phyloP scores from a whole-genome alignment of 1,140 invertebrate species.

The Hormaphis cornu region DNA sequence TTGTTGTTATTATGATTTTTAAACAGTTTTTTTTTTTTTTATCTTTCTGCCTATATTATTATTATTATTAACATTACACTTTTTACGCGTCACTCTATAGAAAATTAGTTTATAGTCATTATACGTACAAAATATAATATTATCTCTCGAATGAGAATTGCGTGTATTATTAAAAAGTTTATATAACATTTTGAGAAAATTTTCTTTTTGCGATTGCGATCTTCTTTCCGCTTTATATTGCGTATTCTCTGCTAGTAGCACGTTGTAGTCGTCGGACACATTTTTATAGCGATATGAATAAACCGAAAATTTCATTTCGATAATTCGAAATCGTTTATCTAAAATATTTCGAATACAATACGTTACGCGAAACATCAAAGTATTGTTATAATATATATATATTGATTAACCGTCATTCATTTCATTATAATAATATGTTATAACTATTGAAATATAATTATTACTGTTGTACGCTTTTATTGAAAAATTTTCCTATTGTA shows the following conservation, averaged over 20 bases:
- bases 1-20: neutral
- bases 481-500: too few species aligned
- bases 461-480: too few species aligned
- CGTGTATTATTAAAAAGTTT: neutral
- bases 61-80: neutral
- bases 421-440: too few species aligned
- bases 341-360: neutral
- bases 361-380: too few species aligned
- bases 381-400: too few species aligned
- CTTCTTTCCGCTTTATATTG: conserved; percentile 28
- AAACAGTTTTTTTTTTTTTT: neutral
- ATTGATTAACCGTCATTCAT: too few species aligned
- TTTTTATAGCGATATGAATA: neutral
- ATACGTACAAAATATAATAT: neutral
- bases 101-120: conserved; percentile 6
- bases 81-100: conserved; percentile 6
- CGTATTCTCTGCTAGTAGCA: conserved; percentile 26
- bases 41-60: neutral
- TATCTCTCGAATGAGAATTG: neutral
- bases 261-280: conserved; percentile 11
- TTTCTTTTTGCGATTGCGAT: conserved; percentile 10
- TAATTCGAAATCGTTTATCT: neutral
- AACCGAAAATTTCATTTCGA: neutral
- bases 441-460: too few species aligned
- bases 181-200: neutral